Evolutionary conservation across 2,797 vertebrate genomes (phyloP), one percentile per base, ranked within the genome.

Genomic region (Falco concolor): DNA sequence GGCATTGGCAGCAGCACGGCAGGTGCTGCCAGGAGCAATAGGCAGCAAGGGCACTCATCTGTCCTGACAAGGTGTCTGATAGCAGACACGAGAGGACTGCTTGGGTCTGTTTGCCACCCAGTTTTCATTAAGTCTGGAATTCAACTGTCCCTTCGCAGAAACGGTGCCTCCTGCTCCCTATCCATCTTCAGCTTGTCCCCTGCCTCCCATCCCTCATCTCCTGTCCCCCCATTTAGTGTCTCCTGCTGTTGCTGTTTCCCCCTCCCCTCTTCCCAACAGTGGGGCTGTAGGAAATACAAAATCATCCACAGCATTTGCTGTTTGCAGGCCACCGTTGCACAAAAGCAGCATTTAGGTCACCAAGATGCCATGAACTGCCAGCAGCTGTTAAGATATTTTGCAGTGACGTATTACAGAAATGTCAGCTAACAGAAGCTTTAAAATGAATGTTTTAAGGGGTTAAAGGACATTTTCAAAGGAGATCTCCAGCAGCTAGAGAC

Each of bases 391-490:
- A 34, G 70, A 56, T 42, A 84, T 44, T 76, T 56, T 82, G 65
- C 85, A 82, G 70, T 44, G 90, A 79, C 2, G 6, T 76, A 45
- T 69, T 38, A 67, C 45, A 68, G 79, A 91, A 96, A 95, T 88
- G 74, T 60, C 91, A 89, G 60, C 52, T 44, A 53, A 40, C 45
- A 70, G 67, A 59, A 90, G 76, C 54, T 86, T 84, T 64, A 36
- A 84, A 84, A 86, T 69, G 3, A 63, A 76, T 36, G 32, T 70
- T 94, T 88, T 84, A 19, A 90, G 24, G 54, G 47, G 28, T 69
- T 91, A 84, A 95, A 88, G 53, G 63, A 40, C 5, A 21, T 84
- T 89, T 93, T 91, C 85, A 79, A 84, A 94, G 49, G 40, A 67
- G 30, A 81, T 28, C 21, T 84, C n/a, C 32, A 88, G 30, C 49